These are phyloP conservation scores for Pimephales promelas DNA, from an alignment of 2,113 vertebrate species.

Conservation along the genomic window DNA sequence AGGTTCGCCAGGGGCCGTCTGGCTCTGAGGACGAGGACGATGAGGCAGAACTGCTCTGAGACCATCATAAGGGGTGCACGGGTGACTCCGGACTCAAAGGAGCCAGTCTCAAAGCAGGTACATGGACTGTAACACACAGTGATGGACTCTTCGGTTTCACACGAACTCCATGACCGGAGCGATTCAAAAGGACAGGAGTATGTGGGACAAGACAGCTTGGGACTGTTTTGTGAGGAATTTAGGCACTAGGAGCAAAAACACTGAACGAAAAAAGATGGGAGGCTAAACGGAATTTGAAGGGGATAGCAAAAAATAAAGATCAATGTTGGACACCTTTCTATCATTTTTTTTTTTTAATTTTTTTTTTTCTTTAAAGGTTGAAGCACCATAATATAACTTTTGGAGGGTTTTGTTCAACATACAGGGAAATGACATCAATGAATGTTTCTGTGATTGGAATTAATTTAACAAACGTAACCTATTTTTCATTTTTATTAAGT, in stretches of 20 bases:
- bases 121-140: neutral
- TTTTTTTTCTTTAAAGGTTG: neutral
- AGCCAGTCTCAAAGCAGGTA: neutral
- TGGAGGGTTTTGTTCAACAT: too few species aligned
- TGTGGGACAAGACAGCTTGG: neutral
- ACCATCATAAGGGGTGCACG: neutral
- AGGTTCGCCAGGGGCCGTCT: constrained; percentile 95
- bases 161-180: neutral
- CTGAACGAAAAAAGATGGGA: neutral
- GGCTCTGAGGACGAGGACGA: constrained; percentile 95
- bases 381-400: neutral
- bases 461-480: neutral
- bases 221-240: neutral
- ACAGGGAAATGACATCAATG: constrained; percentile 12
- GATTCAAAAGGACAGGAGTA: neutral
- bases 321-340: neutral
- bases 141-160: neutral
- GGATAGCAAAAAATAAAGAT: neutral
- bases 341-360: too few species aligned
- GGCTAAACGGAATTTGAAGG: neutral
- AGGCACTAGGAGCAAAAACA: neutral
- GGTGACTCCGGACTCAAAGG: neutral
- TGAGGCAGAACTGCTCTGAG: constrained; percentile 89
- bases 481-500: neutral
- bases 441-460: constrained; percentile 3